These are phyloP conservation scores for Mesorhabditis belari DNA, from an alignment of 2,888 invertebrate genomes.

Conservation along the genomic window DNA sequence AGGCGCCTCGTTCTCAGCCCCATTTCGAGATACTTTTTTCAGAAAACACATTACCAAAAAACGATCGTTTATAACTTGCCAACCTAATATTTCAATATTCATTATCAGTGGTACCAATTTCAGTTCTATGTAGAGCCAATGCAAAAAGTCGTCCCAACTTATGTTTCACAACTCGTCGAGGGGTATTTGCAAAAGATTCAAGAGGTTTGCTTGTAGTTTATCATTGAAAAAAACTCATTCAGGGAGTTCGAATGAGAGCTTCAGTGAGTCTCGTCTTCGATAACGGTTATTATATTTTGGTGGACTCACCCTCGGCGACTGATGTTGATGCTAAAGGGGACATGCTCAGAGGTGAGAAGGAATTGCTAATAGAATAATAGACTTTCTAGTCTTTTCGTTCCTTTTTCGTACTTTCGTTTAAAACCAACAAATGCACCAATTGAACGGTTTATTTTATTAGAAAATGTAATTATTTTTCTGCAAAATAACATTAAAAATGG, in stretches of 20 bases:
- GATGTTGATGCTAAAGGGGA: constrained; percentile 37
- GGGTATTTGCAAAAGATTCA: constrained; percentile 25
- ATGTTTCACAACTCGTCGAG: constrained; percentile 31
- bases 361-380: not conserved
- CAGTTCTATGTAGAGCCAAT: constrained; percentile 33
- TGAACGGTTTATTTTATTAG: no score
- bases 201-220: constrained; percentile 12
- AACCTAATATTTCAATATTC: no score
- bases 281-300: constrained; percentile 40
- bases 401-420: no score
- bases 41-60: no score
- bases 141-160: constrained; percentile 25
- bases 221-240: constrained; percentile 3
- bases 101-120: constrained; percentile 4
- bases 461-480: no score
- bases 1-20: no score
- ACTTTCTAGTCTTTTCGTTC: no score
- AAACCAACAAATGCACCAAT: no score
- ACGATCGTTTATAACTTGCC: no score
- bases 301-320: constrained; percentile 45
- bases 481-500: no score
- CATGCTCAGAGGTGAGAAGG: constrained; percentile 35
- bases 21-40: no score
- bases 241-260: constrained; percentile 29
- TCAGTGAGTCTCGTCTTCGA: constrained; percentile 44